Conservation (phyloP, 2,113 vertebrate genomes). For the Chamaea fasciata region DNA sequence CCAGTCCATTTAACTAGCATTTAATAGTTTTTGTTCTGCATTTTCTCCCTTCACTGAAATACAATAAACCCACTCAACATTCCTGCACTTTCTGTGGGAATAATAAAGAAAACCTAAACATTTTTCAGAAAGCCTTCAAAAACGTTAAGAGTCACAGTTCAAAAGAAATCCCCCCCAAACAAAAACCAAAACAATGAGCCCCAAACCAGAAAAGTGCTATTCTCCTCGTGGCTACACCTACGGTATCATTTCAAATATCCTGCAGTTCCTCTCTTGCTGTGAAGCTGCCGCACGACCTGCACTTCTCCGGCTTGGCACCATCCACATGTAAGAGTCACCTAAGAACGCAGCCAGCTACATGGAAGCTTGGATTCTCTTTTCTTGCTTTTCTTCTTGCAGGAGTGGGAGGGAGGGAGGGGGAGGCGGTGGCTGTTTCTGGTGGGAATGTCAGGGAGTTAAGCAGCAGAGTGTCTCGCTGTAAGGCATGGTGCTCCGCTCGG, state of each 20-base stretch:
- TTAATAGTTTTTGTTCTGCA: background rate
- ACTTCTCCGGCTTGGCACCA: conserved; percentile 26
- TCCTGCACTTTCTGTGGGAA: conserved; percentile 29
- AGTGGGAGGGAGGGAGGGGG: conserved; percentile 4
- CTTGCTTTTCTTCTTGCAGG: background rate
- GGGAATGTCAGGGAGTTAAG: conserved; percentile 71
- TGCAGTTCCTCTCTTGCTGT: conserved; percentile 41
- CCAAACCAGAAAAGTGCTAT: conserved; percentile 63
- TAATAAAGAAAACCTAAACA: conserved; percentile 29
- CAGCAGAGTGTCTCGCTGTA: conserved; percentile 59
- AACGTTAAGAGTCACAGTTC: conserved; percentile 56
- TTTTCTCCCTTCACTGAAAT: conserved; percentile 47
- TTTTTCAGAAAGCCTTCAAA: conserved; percentile 36
- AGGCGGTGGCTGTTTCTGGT: conserved; percentile 53
- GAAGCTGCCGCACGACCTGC: conserved; percentile 30
- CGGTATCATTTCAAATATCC: background rate
- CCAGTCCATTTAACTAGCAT: background rate
- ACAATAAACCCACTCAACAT: conserved; percentile 31
- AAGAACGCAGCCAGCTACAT: background rate
- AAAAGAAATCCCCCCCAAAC: background rate
- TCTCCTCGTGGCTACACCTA: conserved; percentile 50
- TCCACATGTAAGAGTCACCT: background rate
- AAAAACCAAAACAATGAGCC: background rate
- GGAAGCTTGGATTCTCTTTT: background rate
- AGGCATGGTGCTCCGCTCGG: conserved; percentile 46